Evolutionary conservation across 37 sponge, comb jelly and placozoan genomes (phyloP), one percentile per base, ranked within the genome.

Genomic region (Amphimedon queenslandica): DNA sequence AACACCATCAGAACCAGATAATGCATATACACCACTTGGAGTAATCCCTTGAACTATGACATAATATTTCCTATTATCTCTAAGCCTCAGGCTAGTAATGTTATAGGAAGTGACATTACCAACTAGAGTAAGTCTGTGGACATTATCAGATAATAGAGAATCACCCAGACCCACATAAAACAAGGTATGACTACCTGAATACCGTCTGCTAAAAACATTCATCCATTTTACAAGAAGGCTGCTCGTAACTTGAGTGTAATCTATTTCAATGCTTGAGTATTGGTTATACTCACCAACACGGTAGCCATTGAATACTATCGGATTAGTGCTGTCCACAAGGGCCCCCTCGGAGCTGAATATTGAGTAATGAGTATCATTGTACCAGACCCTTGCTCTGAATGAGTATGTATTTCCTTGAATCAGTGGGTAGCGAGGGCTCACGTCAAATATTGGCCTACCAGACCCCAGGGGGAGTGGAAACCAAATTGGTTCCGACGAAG

Each of bases 321-420:
- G 83, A 0, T 79, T 73, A 0, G 23, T 42, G n/a, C 42, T 42
- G 36, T 93, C 93, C 25, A 88, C 61, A 2, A 73, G 84, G 42
- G 88, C 63, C 4, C 75, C 80, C n/a, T 30, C 66, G 28, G 61
- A 87, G 11, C 34, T 37, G 40, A 87, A 92, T 36, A 80, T 74
- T 29, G 79, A 69, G 37, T 66, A 83, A 23, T 73, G 27, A 1
- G 40, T 63, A 35, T n/a, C 21, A 56, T 55, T 85, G 77, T 77
- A 84, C 93, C 93, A 92, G 4, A 67, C 85, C 35, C 93, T 41
- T 1, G 86, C 84, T 28, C 81, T 63, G 42, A 92, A 76, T 11
- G 82, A 72, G 66, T 92, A 87, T 25, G 57, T 24, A 36, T n/a
- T 63, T 32, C 93, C 93, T 42, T 77, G 58, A n/a, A 23, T 29